Base-by-base conservation (phyloP, 2,797 vertebrate genomes). In the Sebastes melanostomus region DNA sequence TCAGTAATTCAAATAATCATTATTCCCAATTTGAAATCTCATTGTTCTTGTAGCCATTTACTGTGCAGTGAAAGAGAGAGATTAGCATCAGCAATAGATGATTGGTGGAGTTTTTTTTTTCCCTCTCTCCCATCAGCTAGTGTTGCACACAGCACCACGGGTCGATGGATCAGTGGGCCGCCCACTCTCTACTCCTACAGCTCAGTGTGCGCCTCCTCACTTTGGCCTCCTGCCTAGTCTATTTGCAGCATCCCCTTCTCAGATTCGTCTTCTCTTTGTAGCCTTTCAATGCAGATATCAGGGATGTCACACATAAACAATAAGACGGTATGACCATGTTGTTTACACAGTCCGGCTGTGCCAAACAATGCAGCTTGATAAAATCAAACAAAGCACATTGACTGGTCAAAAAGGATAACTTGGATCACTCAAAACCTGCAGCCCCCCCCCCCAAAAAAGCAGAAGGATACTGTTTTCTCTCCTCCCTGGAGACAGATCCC, bases 231-330 rank as follows among this genome's bases (percentile, higher is more conserved):
- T 81, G 93, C 94, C 94, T 84, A 55, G 82, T 92, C 91, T 93
- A 91, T 95, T 94, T 94, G 90, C 86, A 92, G 91, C 89, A 82
- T 86, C 75, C 56, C 87, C 84, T 88, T 92, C 91, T 92, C 84
- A 81, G 91, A 93, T 93, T 83, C 93, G 89, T 89, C 86, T 92
- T 73, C 81, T 74, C 90, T 93, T 90, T 78, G 85, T 74, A 75
- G 84, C 89, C 80, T 88, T 82, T 81, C 74, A 42, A 65, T 85
- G 80, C 81, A 90, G 86, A 91, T 90, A 89, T 85, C 87, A 87
- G 73, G 56, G 80, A 81, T 88, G 86, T 88, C 86, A 88, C 69
- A 82, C 69, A 82, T 75, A 88, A 89, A 86, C 81, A 88, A 69
- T 79, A 70, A 81, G 83, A 88, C 69, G 66, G 67, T 63, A 78